Base-by-base conservation (phyloP, 2,888 invertebrate genomes). In the Malthinus flaveolus region DNA sequence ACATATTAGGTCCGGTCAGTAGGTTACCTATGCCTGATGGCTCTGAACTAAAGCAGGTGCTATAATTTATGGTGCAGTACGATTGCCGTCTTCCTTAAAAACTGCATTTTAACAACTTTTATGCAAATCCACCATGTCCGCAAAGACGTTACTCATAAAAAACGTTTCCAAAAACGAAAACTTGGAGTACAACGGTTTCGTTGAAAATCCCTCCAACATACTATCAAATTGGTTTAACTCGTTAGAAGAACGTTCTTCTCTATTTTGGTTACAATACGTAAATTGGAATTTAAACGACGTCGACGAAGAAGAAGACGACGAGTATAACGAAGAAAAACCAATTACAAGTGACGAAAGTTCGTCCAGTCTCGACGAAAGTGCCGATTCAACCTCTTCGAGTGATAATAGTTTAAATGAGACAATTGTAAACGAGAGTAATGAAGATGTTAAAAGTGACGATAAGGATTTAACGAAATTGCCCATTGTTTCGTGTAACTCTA, bases 151-250 rank as follows among this genome's bases (percentile, higher is more conserved):
- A 49, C 58, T 71, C 32, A 66, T 67, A 31, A 64, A 70, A 60
- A 66, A 53, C 47, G 52, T 64, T 34, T 61, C 63, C 7, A 65
- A 68, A 52, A 57, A 49, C 31, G 63, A 67, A 31, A 49, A 61
- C 52, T 57, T 65, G 33, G 63, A 67, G 51, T 68, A 68, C 46
- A 66, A 59, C 23, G 48, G 56, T 32, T 65, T 63, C 49, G 50
- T 62, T 35, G 62, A 39, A 13, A 66, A 61, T 15, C 54, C 66
- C 7, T 63, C 67, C n/a, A 65, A 71, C 45, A 47, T 76, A 35
- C 55, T 78, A 44, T 72, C 74, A 36, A 72, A 77, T 44, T 78
- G 78, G 78, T 65, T 78, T 55, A 72, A 72, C 58, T 76, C 77
- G 5, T 54, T 78, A 57, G 77, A 78, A 61, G 71, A 72, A 37